Base-by-base conservation (phyloP, 2,797 vertebrate genomes). In the Pterois miles region DNA sequence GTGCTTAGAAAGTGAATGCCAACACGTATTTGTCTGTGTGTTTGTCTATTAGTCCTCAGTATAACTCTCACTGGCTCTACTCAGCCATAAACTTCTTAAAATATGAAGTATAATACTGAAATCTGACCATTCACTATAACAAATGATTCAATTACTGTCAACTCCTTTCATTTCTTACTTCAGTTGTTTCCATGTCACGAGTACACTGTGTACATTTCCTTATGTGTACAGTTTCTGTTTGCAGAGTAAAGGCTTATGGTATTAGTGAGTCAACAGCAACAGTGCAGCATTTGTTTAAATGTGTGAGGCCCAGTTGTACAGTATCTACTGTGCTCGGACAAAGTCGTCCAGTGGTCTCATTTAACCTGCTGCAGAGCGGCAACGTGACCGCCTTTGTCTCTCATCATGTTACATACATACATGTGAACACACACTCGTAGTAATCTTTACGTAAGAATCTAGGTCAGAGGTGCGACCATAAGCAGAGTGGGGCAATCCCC, bases 381-480 rank as follows among this genome's bases (percentile, higher is more conserved):
- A 71, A 66, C 65, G 13, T 82, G 76, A 57, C 82, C 80, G 85
- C 84, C 86, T 73, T 80, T 59, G 64, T 56, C 67, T 74, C 82
- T 87, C 64, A 87, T 89, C 83, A 22, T 62, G 57, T 87, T 73
- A 84, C 85, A 80, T 76, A 70, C 18, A 13, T 79, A 27, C 54
- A 74, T 53, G 66, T 22, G 50, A 58, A 67, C 10, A 36, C 67
- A 57, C 46, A 68, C 62, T 70, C 63, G 66, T 1, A 40, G 12
- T 71, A 38, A 87, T 82, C 81, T 84, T 64, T 43, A 65, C 16
- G 23, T 23, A 56, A 71, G 76, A 83, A 94, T 91, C 57, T 94
- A 87, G 91, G 93, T 92, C 92, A 91, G 85, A 78, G 78, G 75
- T 63, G 83, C 65, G 81, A 82, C 59, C 43, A 23, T 50, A 14